Conservation (phyloP, 2,797 vertebrate species). For the Rhinatrema bivittatum region DNA sequence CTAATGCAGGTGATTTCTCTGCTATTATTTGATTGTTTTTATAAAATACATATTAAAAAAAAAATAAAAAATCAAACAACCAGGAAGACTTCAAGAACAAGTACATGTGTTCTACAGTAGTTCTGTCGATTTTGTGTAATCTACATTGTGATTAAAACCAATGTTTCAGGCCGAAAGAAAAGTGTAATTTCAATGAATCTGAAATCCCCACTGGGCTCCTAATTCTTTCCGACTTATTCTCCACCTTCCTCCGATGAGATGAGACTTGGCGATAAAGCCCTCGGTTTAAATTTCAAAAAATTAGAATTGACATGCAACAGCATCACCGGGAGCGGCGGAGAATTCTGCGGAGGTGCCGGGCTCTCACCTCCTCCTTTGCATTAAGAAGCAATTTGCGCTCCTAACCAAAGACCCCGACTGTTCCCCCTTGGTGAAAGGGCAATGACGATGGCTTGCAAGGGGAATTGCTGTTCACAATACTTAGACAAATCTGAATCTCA, state of each 20-base stretch:
- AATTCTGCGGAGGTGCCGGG: conserved; percentile 60
- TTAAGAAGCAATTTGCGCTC: conserved; percentile 73
- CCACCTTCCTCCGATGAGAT: conserved; percentile 49
- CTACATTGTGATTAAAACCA: conserved; percentile 53
- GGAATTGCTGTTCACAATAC: conserved; percentile 59
- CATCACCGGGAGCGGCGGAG: conserved; percentile 48
- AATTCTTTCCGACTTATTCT: conserved; percentile 66
- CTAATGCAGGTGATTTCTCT: no score
- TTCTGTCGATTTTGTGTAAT: conserved; percentile 48
- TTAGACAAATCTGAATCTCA: conserved; percentile 65
- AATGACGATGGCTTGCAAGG: conserved; percentile 51
- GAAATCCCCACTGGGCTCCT: conserved; percentile 39
- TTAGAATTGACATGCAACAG: conserved; percentile 69
- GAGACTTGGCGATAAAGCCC: conserved; percentile 65
- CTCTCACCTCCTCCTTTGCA: conserved; percentile 58
- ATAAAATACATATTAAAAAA: no score
- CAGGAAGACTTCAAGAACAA: conserved; percentile 22
- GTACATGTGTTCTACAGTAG: conserved; percentile 20
- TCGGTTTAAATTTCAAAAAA: conserved; percentile 68
- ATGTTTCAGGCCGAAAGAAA: conserved; percentile 57
- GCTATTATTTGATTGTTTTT: no score
- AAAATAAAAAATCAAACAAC: no score
- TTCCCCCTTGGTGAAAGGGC: conserved; percentile 61
- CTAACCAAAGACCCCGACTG: conserved; percentile 51
- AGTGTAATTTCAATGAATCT: conserved; percentile 58